Evolutionary conservation across 2,888 invertebrate species (phyloP).

Genomic region (Troglohyphantes excavatus): DNA sequence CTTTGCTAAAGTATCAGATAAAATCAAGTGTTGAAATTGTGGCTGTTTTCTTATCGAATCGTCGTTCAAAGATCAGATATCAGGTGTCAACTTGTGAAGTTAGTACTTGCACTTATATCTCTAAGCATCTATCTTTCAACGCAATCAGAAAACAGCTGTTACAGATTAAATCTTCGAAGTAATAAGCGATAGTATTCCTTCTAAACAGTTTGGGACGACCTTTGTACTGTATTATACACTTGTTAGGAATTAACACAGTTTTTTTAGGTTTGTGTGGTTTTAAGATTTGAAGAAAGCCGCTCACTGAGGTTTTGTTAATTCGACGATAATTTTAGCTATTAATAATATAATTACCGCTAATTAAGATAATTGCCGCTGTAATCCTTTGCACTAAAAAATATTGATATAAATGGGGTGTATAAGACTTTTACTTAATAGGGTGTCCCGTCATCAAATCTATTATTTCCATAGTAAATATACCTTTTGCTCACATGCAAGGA

Average conservation of each 20-base stretch:
- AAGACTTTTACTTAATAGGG: no score
- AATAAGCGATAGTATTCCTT: conserved; percentile 9
- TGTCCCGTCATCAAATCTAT: no score
- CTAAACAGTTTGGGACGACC: conserved; percentile 22
- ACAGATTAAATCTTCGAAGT: conserved; percentile 39
- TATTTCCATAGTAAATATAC: no score
- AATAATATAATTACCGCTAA: no score
- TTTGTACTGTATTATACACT: conserved; percentile 55
- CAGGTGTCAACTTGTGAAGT: conserved; percentile 57
- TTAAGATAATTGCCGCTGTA: no score
- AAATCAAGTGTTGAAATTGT: conserved; percentile 34
- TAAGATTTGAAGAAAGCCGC: no score
- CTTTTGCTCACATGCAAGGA: no score
- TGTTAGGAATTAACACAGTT: conserved; percentile 21
- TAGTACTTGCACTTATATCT: conserved; percentile 54
- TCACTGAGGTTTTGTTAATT: no score
- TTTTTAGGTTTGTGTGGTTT: neutral
- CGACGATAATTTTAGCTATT: no score
- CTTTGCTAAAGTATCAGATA: conserved; percentile 26
- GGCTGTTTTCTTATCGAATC: conserved; percentile 45
- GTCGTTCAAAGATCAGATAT: conserved; percentile 36
- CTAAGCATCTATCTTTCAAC: conserved; percentile 36
- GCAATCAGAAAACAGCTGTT: conserved; percentile 67
- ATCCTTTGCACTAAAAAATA: no score
- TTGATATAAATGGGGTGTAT: no score